These are phyloP conservation scores for Lathamus discolor DNA, from an alignment of 2,113 vertebrate genomes.

Conservation along the genomic window DNA sequence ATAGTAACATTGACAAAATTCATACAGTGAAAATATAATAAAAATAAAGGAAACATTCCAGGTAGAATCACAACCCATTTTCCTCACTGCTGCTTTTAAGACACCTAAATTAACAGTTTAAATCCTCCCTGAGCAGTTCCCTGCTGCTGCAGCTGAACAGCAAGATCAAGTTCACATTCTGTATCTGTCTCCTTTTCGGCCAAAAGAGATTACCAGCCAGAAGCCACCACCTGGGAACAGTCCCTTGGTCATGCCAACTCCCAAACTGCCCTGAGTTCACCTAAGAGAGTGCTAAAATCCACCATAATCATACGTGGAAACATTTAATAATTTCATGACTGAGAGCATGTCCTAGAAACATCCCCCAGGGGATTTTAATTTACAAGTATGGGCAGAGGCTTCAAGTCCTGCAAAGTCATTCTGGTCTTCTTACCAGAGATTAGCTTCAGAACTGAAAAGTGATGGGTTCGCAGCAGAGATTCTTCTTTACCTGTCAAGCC, in stretches of 20 bases:
- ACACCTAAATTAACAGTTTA: not conserved
- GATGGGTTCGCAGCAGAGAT: not conserved
- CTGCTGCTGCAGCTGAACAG: accelerated
- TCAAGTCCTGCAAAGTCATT: not conserved
- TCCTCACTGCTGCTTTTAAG: not conserved
- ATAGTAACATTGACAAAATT: not conserved
- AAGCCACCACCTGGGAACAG: accelerated
- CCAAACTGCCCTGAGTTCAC: not conserved
- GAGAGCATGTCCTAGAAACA: not conserved
- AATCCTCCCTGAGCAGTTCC: not conserved
- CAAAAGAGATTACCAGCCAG: not conserved
- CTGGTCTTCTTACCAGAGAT: not conserved
- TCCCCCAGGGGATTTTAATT: not conserved
- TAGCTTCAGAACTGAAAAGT: not conserved
- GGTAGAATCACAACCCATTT: not conserved
- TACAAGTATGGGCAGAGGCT: not conserved
- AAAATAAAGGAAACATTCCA: not conserved
- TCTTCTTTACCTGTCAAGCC: not conserved
- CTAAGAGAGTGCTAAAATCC: not conserved
- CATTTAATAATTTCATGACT: not conserved
- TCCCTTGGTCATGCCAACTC: not conserved
- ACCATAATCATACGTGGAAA: not conserved
- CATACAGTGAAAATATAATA: not conserved
- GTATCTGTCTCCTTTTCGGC: not conserved
- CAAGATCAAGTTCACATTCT: not conserved